Evolutionary conservation across 2,113 vertebrate species (phyloP), one percentile per base, ranked within the genome.

Genomic region (Condylura cristata): DNA sequence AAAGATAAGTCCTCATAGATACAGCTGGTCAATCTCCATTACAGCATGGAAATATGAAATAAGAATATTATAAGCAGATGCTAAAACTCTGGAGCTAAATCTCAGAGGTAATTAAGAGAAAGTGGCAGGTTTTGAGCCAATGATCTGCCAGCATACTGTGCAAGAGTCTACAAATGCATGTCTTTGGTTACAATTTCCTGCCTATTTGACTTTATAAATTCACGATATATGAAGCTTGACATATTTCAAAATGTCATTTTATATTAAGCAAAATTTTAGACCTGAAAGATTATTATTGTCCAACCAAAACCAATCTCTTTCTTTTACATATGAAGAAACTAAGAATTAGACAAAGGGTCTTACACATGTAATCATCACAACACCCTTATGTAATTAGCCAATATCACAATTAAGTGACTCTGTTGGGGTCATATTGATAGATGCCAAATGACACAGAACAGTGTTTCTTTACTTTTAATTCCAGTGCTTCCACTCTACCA

Each of bases 391-490:
- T 34, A 80, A 86, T 82, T 56, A 63, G 18, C 30, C 75, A 85
- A 86, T 8, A n/a, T 53, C 22, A 41, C 8, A 94, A n/a, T 37
- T 44, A 91, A 93, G n/a, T 71, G 44, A 86, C 28, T 41, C 79
- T n/a, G 39, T 87, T 58, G 20, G 28, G 32, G 20, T 65, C 79
- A 56, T 53, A n/a, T 1, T 79, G 26, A 46, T 32, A 79, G 39
- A 20, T 94, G 20, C 26, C 81, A 90, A 89, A 72, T 61, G n/a
- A 60, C 71, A 96, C 53, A 70, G 48, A 68, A 58, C 83, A 86
- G 16, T 41, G 48, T n/a, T 17, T 84, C 24, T 88, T 68, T 4
- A 76, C 39, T 81, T 90, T 48, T 85, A 82, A 17, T 74, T 83
- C n/a, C 75, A 91, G 41, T 63, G 61, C 44, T 70, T 95, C 81